A percentile compares a stretch with the other conserved stretches of the same genome.
phyloP scores from a whole-genome alignment of 2,888 invertebrate species.

The Aspidiotus rigidus region DNA sequence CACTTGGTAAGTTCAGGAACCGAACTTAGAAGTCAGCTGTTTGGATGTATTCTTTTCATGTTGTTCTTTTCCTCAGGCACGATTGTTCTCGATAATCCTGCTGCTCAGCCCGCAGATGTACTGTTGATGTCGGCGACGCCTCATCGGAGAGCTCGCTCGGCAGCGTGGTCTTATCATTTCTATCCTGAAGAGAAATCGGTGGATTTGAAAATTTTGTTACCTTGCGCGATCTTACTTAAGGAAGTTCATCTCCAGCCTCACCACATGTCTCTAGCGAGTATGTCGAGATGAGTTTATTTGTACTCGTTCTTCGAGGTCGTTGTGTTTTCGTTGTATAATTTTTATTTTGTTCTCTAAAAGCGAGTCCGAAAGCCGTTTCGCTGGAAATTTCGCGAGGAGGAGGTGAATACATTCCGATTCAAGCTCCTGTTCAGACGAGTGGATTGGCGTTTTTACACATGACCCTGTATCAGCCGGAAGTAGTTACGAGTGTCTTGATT shows the following conservation, averaged over 20 bases:
- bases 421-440: slow-evolving; percentile 75
- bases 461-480: slow-evolving; percentile 70
- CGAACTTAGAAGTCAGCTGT: neutral
- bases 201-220: slow-evolving; percentile 74
- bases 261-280: slow-evolving; percentile 67
- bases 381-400: slow-evolving; percentile 76
- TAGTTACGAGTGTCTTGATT: slow-evolving; percentile 72
- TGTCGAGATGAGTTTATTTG: slow-evolving; percentile 39
- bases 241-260: slow-evolving; percentile 84
- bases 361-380: slow-evolving; percentile 81
- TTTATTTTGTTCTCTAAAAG: slow-evolving; percentile 42
- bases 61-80: slow-evolving; percentile 46
- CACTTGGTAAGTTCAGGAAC: slow-evolving; percentile 52
- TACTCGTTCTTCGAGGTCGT: neutral
- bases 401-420: slow-evolving; percentile 66
- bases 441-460: slow-evolving; percentile 80
- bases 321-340: neutral
- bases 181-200: slow-evolving; percentile 82
- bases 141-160: slow-evolving; percentile 73
- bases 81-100: slow-evolving; percentile 66
- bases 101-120: slow-evolving; percentile 81
- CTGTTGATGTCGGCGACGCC: slow-evolving; percentile 73
- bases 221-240: slow-evolving; percentile 76
- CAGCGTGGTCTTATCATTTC: slow-evolving; percentile 95
- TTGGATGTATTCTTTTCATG: neutral